Evolutionary conservation across 2,888 invertebrate genomes (phyloP).

Genomic region (Drosophila anomalipes): DNA sequence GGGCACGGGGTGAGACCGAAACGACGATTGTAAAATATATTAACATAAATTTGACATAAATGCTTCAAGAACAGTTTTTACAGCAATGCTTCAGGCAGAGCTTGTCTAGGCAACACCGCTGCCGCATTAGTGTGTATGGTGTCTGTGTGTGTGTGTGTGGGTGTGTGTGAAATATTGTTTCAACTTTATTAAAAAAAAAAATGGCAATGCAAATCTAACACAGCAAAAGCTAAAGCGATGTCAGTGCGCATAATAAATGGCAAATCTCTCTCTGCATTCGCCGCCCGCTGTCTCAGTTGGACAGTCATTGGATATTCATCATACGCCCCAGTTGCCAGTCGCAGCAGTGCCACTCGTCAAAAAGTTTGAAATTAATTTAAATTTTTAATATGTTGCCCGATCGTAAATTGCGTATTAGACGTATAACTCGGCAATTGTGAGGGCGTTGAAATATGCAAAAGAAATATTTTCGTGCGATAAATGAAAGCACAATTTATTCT

Average conservation of each 20-base stretch:
- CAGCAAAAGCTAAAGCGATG: constrained; percentile 48
- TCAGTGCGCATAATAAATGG: constrained; percentile 64
- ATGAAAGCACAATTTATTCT: constrained; percentile 18
- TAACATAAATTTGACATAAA: constrained; percentile 84
- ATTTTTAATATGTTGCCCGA: constrained; percentile 66
- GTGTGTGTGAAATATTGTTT: constrained; percentile 70
- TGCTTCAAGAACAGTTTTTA: constrained; percentile 67
- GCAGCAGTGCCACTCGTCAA: constrained; percentile 33
- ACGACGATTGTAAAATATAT: constrained; percentile 76
- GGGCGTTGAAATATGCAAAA: constrained; percentile 22
- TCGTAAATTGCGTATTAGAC: constrained; percentile 63
- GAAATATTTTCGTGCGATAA: constrained; percentile 21
- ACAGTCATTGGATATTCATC: constrained; percentile 60
- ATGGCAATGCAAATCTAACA: constrained; percentile 61
- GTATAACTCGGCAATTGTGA: constrained; percentile 1
- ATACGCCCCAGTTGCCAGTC: constrained; percentile 47
- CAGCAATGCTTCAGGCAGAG: constrained; percentile 19
- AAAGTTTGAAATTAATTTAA: constrained; percentile 74
- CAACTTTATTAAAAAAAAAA: constrained; percentile 82
- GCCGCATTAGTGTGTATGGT: constrained; percentile 4
- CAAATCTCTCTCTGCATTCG: constrained; percentile 35
- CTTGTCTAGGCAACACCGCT: constrained; percentile 16
- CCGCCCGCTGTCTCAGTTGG: constrained; percentile 18
- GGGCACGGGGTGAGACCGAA: constrained; percentile 33
- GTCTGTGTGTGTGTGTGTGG: constrained; percentile 15